phyloP scores from a whole-genome alignment of 2,888 invertebrate species.

The Philereme transversata region DNA sequence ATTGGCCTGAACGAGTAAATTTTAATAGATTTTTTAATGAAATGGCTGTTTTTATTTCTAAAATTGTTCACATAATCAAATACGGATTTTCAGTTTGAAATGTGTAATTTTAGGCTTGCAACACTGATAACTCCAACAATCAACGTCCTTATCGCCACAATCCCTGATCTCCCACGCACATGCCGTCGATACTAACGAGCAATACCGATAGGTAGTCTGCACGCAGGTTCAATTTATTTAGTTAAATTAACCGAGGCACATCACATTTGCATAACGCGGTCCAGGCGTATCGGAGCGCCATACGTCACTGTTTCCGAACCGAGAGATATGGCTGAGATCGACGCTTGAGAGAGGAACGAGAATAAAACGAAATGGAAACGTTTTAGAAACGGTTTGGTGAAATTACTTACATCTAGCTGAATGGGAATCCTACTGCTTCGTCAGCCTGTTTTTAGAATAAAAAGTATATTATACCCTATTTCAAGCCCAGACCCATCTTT shows the following conservation, averaged over 20 bases:
- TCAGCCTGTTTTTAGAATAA: too few relatives aligned
- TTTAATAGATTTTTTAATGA: too few relatives aligned
- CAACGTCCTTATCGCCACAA: conserved; percentile 26
- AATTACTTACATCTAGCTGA: not conserved
- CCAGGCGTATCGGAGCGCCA: conserved; percentile 72
- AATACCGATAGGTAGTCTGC: conserved; percentile 61
- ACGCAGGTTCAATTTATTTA: conserved; percentile 76
- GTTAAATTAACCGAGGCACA: conserved; percentile 78
- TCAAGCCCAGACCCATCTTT: too few relatives aligned
- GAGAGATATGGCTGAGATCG: conserved; percentile 56
- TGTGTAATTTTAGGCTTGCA: too few relatives aligned
- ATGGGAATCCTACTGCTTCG: too few relatives aligned
- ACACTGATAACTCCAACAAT: conserved; percentile 8
- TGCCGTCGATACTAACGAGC: conserved; percentile 55
- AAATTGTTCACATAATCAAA: not conserved
- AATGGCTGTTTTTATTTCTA: too few relatives aligned
- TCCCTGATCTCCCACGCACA: conserved; percentile 39
- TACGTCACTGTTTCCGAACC: conserved; percentile 71
- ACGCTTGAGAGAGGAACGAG: conserved; percentile 47
- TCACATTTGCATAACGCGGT: conserved; percentile 79
- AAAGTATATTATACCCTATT: too few relatives aligned
- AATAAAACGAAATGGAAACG: conserved; percentile 47
- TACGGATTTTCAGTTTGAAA: too few relatives aligned
- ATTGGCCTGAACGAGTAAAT: too few relatives aligned
- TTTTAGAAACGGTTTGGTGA: conserved; percentile 21